Evolutionary conservation across 2,797 vertebrate genomes (phyloP).

Genomic region (Loris lydekkerianus): DNA sequence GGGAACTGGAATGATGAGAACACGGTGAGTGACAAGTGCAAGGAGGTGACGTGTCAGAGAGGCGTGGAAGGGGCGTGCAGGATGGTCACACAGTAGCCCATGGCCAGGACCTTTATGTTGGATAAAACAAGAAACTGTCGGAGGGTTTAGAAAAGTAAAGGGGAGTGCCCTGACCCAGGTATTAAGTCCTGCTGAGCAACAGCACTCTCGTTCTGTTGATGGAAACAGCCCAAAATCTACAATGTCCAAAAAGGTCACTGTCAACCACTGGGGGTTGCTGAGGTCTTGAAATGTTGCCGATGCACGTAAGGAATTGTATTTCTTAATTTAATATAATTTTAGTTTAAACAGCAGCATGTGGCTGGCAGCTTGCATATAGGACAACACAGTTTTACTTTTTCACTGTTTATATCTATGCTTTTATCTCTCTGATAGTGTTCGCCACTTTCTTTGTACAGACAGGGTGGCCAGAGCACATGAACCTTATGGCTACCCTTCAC

Average conservation of each 20-base stretch:
- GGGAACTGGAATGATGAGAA: background rate
- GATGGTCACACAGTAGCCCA: rapidly evolving
- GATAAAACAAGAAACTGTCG: background rate
- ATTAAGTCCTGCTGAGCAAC: background rate
- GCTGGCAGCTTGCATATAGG: background rate
- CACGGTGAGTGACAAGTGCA: background rate
- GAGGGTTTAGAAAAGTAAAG: background rate
- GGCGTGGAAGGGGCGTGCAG: too few relatives aligned
- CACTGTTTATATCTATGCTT: background rate
- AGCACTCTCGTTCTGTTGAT: background rate
- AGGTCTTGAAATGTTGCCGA: background rate
- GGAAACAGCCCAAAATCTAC: background rate
- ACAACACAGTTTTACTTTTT: background rate
- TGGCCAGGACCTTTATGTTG: background rate
- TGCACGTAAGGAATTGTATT: background rate
- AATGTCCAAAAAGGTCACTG: background rate
- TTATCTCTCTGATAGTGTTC: background rate
- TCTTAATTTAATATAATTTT: background rate
- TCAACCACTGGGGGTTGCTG: background rate
- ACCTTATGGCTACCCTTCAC: too few relatives aligned
- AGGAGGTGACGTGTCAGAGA: background rate
- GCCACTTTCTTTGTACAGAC: background rate
- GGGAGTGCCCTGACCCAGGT: background rate
- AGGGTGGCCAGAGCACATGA: too few relatives aligned
- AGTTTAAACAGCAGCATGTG: background rate